Conservation (phyloP, 2,113 vertebrate species). For the Tyto alba region DNA sequence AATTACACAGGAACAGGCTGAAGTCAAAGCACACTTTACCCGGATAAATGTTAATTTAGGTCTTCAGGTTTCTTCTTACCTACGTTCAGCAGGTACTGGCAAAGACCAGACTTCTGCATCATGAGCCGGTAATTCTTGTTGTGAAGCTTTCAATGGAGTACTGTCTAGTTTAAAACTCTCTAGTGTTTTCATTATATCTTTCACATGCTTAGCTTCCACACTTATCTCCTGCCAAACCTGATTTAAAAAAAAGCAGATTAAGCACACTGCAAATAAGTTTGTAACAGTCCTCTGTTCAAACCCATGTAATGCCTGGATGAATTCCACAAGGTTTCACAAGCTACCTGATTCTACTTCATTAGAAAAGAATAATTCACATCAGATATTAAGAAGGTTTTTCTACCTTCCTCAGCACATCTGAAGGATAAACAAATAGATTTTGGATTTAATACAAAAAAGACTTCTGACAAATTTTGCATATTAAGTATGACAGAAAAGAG, state of each 20-base stretch:
- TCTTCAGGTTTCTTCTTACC: conserved; percentile 72
- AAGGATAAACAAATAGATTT: neutral
- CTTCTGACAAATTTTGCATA: neutral
- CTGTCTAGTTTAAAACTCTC: conserved; percentile 89
- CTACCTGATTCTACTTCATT: neutral
- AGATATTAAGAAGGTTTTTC: neutral
- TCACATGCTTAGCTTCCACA: conserved; percentile 90
- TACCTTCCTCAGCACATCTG: neutral
- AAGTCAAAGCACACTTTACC: neutral
- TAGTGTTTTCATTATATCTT: conserved; percentile 91
- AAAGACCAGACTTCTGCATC: conserved; percentile 85
- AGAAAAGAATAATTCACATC: neutral
- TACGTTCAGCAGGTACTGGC: conserved; percentile 85
- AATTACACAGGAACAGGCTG: neutral
- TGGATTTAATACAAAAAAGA: neutral
- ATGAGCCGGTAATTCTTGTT: conserved; percentile 77
- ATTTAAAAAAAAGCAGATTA: conserved; percentile 17
- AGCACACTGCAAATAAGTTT: neutral
- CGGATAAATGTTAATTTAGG: neutral
- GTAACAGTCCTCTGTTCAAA: neutral
- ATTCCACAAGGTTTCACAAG: neutral
- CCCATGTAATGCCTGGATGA: neutral
- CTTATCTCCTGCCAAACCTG: conserved; percentile 95
- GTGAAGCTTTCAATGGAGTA: conserved; percentile 80
- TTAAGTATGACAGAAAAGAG: neutral